Conservation (phyloP, 2,113 vertebrate genomes). For the Myrmophylax atrothorax region DNA sequence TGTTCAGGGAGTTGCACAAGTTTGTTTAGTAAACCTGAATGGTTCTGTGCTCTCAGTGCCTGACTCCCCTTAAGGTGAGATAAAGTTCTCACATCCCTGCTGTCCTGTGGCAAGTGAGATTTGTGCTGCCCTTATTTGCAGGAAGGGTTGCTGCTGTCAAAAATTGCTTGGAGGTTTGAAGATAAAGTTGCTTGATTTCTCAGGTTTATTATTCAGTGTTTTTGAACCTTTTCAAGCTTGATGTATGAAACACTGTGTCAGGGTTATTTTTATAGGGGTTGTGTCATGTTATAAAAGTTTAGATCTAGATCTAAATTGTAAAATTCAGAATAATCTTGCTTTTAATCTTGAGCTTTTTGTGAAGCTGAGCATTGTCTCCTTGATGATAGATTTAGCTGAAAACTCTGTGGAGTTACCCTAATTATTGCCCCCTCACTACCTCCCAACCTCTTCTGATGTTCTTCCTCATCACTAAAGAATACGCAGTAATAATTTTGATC, state of each 20-base stretch:
- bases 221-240: neutral
- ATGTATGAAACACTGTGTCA: neutral
- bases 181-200: neutral
- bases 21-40: neutral
- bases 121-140: neutral
- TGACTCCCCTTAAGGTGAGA: neutral
- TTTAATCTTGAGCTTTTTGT: neutral
- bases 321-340: neutral
- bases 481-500: neutral
- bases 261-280: neutral
- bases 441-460: neutral
- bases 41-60: neutral
- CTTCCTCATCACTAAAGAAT: neutral
- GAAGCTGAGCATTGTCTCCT: neutral
- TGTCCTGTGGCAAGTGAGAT: neutral
- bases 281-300: neutral
- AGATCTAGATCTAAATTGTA: neutral
- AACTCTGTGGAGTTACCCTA: neutral
- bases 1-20: neutral
- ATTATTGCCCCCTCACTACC: neutral
- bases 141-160: neutral
- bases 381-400: neutral
- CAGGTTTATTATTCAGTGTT: neutral
- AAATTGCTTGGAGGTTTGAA: neutral
- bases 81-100: rapidly evolving